These are phyloP conservation scores for Aphelocoma californica DNA, from an alignment of 2,797 vertebrate species.

Conservation along the genomic window DNA sequence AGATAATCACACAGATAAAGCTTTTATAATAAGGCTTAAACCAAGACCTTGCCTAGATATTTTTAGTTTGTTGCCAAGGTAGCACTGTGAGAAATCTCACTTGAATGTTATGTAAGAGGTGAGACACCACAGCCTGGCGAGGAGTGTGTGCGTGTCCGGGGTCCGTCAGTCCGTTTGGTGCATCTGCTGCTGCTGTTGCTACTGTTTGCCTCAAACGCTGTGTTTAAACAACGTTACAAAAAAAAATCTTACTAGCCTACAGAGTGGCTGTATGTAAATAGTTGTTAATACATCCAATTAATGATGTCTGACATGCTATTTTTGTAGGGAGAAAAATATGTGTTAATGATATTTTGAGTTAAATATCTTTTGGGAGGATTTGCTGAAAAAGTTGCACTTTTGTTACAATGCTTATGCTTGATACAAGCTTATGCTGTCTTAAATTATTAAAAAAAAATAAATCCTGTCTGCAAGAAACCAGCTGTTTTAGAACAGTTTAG, in stretches of 20 bases:
- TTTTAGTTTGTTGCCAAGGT: conserved; percentile 86
- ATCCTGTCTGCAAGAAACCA: conserved; percentile 86
- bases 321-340: conserved; percentile 86
- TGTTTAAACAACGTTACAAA: conserved; percentile 80
- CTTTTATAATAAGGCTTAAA: conserved; percentile 78
- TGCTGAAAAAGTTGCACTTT: conserved; percentile 92
- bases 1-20: conserved; percentile 78
- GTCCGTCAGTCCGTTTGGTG: conserved; percentile 72
- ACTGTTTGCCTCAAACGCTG: conserved; percentile 87
- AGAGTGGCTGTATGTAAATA: conserved; percentile 90
- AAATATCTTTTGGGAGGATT: conserved; percentile 84
- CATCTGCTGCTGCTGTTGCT: conserved; percentile 86
- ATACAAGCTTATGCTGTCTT: conserved; percentile 92
- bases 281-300: conserved; percentile 80
- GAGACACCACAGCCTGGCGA: conserved; percentile 78
- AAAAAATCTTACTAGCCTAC: conserved; percentile 78
- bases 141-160: conserved; percentile 63
- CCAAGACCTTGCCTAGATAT: conserved; percentile 81
- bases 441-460: conserved; percentile 94
- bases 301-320: conserved; percentile 89
- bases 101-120: conserved; percentile 82
- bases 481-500: conserved; percentile 77
- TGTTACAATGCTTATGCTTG: conserved; percentile 89
- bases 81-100: conserved; percentile 82
- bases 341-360: conserved; percentile 81